Percentiles rank a stretch among this genome's conserved stretches.
These are phyloP conservation scores for Thaumetopoea pityocampa DNA, from an alignment of 1,140 invertebrate species.

Conservation along the genomic window DNA sequence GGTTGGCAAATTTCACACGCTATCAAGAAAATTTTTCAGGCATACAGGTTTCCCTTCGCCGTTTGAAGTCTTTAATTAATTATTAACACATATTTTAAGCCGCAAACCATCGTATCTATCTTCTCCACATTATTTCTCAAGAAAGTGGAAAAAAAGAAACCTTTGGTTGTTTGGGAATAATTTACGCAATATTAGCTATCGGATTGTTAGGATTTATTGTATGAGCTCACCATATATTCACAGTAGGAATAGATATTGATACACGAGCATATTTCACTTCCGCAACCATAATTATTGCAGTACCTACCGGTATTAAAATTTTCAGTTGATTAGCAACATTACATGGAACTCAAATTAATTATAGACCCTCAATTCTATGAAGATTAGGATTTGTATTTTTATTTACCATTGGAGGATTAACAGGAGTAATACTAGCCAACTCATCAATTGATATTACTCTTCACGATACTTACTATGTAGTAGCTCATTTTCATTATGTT, in stretches of 20 bases:
- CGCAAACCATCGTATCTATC: too few relatives aligned
- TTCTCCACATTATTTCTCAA: constrained; percentile 79
- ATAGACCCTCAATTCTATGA: constrained; percentile 77
- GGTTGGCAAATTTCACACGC: too few relatives aligned
- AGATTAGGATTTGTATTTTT: constrained; percentile 84
- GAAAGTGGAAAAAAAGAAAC: constrained; percentile 39
- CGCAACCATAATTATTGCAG: constrained; percentile 84
- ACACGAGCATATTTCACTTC: constrained; percentile 85
- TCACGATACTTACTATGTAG: constrained; percentile 87
- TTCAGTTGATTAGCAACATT: constrained; percentile 80
- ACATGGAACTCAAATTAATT: constrained; percentile 74
- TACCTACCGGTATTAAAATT: constrained; percentile 82
- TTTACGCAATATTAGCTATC: constrained; percentile 32
- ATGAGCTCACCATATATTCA: constrained; percentile 84
- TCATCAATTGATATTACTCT: constrained; percentile 82
- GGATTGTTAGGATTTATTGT: constrained; percentile 75
- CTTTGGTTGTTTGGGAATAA: constrained; percentile 33
- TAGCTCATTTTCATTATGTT: constrained; percentile 85
- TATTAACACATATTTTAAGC: too few relatives aligned
- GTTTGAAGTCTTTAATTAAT: too few relatives aligned
- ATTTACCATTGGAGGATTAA: constrained; percentile 80
- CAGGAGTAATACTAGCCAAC: constrained; percentile 81
- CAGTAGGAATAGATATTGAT: constrained; percentile 84
- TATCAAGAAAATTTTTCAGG: too few relatives aligned
- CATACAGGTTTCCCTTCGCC: too few relatives aligned